Conservation (phyloP, 1,140 invertebrate genomes). For the Hylaeus anthracinus region DNA sequence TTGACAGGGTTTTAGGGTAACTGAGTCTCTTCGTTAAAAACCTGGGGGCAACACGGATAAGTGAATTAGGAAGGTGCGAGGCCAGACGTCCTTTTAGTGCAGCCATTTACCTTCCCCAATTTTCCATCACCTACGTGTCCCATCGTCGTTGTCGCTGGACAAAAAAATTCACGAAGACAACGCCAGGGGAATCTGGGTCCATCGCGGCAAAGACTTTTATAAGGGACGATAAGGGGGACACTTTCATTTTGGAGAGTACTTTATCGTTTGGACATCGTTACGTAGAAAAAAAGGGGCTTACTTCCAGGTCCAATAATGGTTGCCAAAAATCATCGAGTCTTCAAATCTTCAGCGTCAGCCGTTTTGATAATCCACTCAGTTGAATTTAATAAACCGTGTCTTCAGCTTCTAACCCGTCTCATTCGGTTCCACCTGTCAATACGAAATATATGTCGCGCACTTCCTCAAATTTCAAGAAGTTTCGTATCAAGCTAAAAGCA, state of each 20-base stretch:
- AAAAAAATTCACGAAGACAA: conserved; percentile 16
- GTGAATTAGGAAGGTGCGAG: conserved; percentile 58
- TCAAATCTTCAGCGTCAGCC: too few relatives aligned
- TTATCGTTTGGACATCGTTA: not conserved
- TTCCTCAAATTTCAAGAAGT: not conserved
- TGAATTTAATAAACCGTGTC: too few relatives aligned
- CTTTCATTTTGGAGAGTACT: not conserved
- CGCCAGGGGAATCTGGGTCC: not conserved
- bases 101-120: conserved; percentile 58
- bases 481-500: not conserved
- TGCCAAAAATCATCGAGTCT: too few relatives aligned
- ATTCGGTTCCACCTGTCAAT: too few relatives aligned
- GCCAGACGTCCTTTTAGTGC: conserved; percentile 57
- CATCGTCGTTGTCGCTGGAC: not conserved
- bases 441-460: not conserved
- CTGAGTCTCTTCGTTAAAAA: conserved; percentile 63
- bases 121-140: conserved; percentile 22
- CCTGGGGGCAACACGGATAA: conserved; percentile 57
- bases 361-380: too few relatives aligned
- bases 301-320: too few relatives aligned
- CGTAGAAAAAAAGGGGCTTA: not conserved
- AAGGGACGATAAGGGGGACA: not conserved
- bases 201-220: not conserved
- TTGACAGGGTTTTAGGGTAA: conserved; percentile 35
- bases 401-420: too few relatives aligned